A percentile compares a stretch with the other conserved stretches of the same genome.
Conservation (phyloP, 2,797 vertebrate species). For the Halcyon badia region DNA sequence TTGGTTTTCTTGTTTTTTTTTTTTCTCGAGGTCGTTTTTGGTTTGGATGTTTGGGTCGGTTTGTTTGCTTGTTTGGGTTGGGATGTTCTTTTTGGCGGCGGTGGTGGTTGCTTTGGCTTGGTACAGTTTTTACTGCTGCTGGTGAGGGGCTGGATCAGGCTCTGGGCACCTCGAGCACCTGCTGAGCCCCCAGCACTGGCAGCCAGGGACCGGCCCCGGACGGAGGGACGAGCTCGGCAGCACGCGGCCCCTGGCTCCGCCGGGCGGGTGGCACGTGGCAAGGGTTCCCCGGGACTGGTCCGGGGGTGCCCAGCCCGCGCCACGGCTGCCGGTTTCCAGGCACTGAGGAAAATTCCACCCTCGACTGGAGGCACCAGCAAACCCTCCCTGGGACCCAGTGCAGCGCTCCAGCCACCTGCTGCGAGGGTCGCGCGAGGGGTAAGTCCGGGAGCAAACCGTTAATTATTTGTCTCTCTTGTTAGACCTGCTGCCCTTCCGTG, state of each 20-base stretch:
- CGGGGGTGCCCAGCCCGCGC: rapidly evolving
- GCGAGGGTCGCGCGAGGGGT: rapidly evolving
- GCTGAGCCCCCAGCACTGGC: background rate
- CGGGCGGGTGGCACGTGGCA: no score
- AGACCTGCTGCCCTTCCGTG: rapidly evolving
- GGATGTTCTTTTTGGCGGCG: background rate
- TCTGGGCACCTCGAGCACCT: no score
- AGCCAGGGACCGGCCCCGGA: background rate
- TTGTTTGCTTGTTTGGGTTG: no score
- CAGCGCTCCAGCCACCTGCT: rapidly evolving
- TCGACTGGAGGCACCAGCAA: background rate
- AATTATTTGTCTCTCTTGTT: background rate
- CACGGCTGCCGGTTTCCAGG: rapidly evolving
- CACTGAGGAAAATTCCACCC: background rate
- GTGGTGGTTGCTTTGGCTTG: background rate
- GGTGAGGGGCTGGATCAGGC: rapidly evolving
- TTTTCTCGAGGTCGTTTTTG: no score
- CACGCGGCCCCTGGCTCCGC: no score
- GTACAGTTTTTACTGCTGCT: background rate
- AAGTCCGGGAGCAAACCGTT: rapidly evolving
- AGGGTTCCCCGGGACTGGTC: rapidly evolving
- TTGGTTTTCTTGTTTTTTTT: no score
- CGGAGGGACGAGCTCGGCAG: no score
- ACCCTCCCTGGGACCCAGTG: rapidly evolving
- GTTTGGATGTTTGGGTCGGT: no score